Evolutionary conservation across 2,888 invertebrate species (phyloP), one percentile per base, ranked within the genome.

Genomic region (Melieria crassipennis): DNA sequence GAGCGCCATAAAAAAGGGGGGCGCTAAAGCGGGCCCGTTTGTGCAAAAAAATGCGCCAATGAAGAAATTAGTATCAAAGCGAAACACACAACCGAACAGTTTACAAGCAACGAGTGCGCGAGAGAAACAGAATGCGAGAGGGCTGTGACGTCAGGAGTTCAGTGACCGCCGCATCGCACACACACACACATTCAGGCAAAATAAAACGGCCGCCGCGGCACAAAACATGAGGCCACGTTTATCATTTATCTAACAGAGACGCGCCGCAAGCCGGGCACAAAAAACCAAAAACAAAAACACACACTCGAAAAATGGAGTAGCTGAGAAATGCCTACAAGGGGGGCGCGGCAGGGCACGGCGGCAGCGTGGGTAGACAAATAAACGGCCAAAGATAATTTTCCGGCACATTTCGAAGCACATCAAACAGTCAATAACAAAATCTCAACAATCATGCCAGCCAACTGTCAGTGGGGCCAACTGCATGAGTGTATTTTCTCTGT

Each of bases 121-220:
- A 7, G 43, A 52, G 50, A 42, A 7, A 30, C 60, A 50, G 60
- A 46, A 50, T 50, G 45, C 42, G 60, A 60, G 30, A 67, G 52
- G 11, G 61, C 5, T 60, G 67, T 67, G 67, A 67, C 67, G 67
- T 67, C 67, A 61, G 61, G 52, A 67, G 67, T 67, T 67, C 67
- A 61, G 61, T 67, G 67, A 67, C 67, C 67, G 46, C 30, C 60
- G 52, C 67, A 30, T 30, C 30, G 0, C 30, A 30, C 30, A 30
- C 2, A 30, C 3, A 30, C 30, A 30, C 30, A 30, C 30, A 30
- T 2, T 0, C 30, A 30, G 30, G 30, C 30, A 30, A 30, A 30
- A 30, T 30, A 30, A 30, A 30, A 30, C 30, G 30, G 30, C 30
- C 30, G 30, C 3, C 30, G 30, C 30, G 30, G 30, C 30, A 30